A percentile compares a stretch with the other conserved stretches of the same genome.
Evolutionary conservation across 2,797 vertebrate genomes (phyloP).

Genomic region (Syndactyla subalaris): DNA sequence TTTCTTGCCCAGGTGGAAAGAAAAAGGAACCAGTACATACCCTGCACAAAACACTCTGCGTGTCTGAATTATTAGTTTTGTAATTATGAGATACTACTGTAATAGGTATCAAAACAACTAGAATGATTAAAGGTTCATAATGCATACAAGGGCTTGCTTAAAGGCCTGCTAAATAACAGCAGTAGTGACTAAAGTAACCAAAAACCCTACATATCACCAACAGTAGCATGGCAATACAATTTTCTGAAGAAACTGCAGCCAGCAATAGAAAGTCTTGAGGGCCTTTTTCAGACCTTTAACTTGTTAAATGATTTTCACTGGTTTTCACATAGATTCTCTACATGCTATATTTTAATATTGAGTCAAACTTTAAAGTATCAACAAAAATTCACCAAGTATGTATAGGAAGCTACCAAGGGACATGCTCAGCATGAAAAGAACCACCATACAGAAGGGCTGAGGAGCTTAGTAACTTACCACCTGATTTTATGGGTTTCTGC

Average conservation of each 20-base stretch:
- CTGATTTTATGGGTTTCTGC: neutral
- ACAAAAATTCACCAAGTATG: neutral
- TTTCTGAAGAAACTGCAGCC: neutral
- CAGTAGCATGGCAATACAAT: neutral
- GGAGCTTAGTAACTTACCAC: neutral
- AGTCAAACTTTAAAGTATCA: neutral
- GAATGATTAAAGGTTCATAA: neutral
- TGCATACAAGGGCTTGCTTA: neutral
- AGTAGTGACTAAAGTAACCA: neutral
- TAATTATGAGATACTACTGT: neutral
- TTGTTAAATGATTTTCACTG: neutral
- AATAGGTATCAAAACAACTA: neutral
- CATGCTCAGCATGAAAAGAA: neutral
- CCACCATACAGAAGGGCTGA: neutral
- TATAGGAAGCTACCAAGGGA: neutral
- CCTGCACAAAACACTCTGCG: neutral
- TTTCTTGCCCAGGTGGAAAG: neutral
- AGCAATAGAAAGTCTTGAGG: neutral
- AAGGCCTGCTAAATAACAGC: neutral
- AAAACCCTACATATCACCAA: neutral
- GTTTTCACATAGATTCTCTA: neutral
- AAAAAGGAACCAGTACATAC: neutral
- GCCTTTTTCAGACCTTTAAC: neutral
- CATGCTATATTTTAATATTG: neutral
- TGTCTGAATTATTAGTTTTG: accelerated